Evolutionary conservation across 2,797 vertebrate species (phyloP).

Genomic region (Carcharodon carcharias): DNA sequence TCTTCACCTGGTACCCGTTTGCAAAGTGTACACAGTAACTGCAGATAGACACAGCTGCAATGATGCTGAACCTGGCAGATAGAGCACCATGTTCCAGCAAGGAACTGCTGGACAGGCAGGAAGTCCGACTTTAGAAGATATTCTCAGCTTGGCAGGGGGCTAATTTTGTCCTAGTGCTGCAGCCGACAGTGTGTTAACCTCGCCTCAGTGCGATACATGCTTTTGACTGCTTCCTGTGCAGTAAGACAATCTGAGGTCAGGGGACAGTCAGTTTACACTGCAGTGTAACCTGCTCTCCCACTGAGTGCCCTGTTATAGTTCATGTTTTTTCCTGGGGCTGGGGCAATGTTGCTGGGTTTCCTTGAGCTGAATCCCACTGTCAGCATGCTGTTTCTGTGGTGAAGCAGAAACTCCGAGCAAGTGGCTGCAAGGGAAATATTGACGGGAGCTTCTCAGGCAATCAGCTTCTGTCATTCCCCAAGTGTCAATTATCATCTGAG

Average conservation of each 20-base stretch:
- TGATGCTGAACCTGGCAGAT: background rate
- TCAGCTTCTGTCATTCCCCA: no score
- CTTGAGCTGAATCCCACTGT: background rate
- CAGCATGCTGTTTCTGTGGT: background rate
- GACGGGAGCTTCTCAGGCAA: background rate
- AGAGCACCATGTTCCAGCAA: background rate
- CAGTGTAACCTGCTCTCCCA: background rate
- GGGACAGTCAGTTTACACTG: background rate
- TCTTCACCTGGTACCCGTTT: background rate
- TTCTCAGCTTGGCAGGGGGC: background rate
- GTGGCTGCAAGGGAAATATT: no score
- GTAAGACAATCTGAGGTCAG: background rate
- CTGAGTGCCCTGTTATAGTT: background rate
- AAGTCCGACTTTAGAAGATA: constrained; percentile 3
- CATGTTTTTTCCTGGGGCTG: background rate
- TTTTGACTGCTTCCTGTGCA: constrained; percentile 25
- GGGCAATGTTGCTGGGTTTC: background rate
- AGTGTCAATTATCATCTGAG: background rate
- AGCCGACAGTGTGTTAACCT: background rate
- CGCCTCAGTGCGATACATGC: background rate
- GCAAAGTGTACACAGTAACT: background rate
- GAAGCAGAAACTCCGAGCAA: background rate
- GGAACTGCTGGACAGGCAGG: background rate
- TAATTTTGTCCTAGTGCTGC: background rate
- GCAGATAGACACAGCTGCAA: background rate